These are phyloP conservation scores for Phasianus colchicus DNA, from an alignment of 2,113 vertebrate genomes.

Conservation along the genomic window DNA sequence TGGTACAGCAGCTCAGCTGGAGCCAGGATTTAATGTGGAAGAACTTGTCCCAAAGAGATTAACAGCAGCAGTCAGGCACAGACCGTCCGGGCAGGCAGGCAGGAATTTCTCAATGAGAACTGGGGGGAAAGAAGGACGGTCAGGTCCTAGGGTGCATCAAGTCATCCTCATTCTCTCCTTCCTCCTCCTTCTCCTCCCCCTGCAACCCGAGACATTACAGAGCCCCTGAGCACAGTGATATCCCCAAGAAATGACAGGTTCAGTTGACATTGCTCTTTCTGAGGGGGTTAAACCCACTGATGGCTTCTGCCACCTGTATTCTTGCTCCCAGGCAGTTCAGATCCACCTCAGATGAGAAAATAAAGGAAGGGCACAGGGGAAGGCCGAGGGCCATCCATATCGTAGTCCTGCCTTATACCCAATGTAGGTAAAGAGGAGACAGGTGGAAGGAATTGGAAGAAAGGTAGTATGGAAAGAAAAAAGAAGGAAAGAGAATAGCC, in stretches of 20 bases:
- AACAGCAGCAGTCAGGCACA: slow-evolving; percentile 6
- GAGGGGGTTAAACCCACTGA: background rate
- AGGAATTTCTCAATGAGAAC: background rate
- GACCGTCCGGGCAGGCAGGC: background rate
- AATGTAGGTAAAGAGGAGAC: background rate
- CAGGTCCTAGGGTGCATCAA: background rate
- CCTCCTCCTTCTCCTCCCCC: no score
- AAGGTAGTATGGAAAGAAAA: background rate
- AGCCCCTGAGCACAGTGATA: background rate
- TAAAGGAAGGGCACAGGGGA: background rate
- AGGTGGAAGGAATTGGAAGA: background rate
- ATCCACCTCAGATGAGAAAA: background rate
- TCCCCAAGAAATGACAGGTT: fast-evolving
- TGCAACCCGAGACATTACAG: background rate
- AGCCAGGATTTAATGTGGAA: slow-evolving; percentile 68
- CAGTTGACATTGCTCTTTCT: fast-evolving
- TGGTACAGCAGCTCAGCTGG: slow-evolving; percentile 74
- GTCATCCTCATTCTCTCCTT: background rate
- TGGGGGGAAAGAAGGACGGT: background rate
- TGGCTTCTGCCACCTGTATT: background rate
- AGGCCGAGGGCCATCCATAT: background rate
- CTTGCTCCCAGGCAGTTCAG: background rate
- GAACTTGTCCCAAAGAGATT: slow-evolving; percentile 70
- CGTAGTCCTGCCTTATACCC: background rate
- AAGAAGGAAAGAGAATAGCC: background rate